Evolutionary conservation across 64 coral and sea anemone genomes (phyloP).

Genomic region (Dendrophyllia cribrosa): DNA sequence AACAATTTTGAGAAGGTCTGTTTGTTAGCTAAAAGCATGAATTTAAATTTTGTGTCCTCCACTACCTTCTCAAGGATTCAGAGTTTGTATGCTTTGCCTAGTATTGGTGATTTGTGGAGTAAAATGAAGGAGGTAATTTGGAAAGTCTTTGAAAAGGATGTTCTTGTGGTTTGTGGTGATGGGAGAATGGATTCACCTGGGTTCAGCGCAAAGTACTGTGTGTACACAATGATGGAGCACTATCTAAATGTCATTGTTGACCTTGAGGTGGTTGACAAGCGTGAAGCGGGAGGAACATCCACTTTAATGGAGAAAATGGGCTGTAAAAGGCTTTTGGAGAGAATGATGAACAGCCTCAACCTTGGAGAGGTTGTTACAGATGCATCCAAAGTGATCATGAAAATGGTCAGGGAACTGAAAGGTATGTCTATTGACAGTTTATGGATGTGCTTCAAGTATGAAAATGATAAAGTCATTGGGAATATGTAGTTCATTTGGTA

Average conservation of each 20-base stretch:
- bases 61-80: conserved; percentile 51
- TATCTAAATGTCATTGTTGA: conserved; percentile 48
- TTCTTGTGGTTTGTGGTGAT: conserved; percentile 53
- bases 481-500: no score
- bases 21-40: conserved; percentile 33
- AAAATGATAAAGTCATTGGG: no score
- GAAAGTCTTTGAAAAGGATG: conserved; percentile 8
- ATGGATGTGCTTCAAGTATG: no score
- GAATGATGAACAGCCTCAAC: conserved; percentile 19
- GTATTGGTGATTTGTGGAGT: neutral
- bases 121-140: conserved; percentile 23
- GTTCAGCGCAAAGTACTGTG: conserved; percentile 51
- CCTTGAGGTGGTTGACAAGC: conserved; percentile 60
- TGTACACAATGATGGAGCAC: conserved; percentile 63
- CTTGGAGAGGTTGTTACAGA: conserved; percentile 50
- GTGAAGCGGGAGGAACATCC: conserved; percentile 35
- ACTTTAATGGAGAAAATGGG: conserved; percentile 51
- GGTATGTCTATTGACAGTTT: no score
- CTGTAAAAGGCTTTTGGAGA: conserved; percentile 24
- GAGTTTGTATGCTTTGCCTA: conserved; percentile 42
- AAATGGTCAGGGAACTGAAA: conserved; percentile 40
- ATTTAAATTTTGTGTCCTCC: conserved; percentile 48
- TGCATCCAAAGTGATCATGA: conserved; percentile 15
- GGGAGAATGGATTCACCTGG: conserved; percentile 71
- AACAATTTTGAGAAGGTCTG: conserved; percentile 61